Percentiles rank a stretch among this genome's conserved stretches.
These are phyloP conservation scores for Chionoecetes opilio DNA, from an alignment of 1,140 invertebrate species.

Conservation along the genomic window DNA sequence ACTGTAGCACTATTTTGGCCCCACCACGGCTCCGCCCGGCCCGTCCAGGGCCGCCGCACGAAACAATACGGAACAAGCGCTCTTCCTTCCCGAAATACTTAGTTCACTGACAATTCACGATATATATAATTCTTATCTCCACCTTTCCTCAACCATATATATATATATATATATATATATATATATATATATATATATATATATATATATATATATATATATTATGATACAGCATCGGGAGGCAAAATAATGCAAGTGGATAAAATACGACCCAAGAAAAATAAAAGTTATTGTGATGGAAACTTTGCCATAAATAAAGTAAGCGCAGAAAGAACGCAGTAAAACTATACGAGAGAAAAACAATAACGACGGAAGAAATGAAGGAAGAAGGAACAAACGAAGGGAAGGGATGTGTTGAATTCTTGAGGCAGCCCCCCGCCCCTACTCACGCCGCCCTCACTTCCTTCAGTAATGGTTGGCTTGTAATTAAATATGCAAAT, in stretches of 20 bases:
- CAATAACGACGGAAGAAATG: background rate
- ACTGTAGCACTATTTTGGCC: background rate
- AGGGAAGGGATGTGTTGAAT: background rate
- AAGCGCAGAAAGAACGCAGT: too few species aligned
- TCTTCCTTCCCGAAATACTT: constrained; percentile 40
- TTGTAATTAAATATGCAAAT: constrained; percentile 78
- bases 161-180: constrained; percentile 65
- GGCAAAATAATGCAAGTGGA: background rate
- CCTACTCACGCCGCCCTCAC: background rate
- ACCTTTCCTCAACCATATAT: background rate
- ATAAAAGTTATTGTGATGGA: background rate
- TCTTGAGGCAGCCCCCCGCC: background rate
- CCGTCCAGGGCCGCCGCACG: background rate
- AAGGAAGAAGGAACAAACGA: background rate
- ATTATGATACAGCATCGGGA: background rate
- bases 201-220: constrained; percentile 56
- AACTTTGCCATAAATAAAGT: too few species aligned
- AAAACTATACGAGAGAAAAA: background rate
- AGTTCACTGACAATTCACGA: constrained; percentile 35
- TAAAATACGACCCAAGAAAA: background rate
- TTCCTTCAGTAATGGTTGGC: constrained; percentile 74
- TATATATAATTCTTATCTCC: constrained; percentile 7
- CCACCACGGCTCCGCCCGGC: background rate
- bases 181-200: constrained; percentile 67
- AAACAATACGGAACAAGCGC: background rate